phyloP scores from a whole-genome alignment of 2,113 vertebrate species.

The Cisticola juncidis region DNA sequence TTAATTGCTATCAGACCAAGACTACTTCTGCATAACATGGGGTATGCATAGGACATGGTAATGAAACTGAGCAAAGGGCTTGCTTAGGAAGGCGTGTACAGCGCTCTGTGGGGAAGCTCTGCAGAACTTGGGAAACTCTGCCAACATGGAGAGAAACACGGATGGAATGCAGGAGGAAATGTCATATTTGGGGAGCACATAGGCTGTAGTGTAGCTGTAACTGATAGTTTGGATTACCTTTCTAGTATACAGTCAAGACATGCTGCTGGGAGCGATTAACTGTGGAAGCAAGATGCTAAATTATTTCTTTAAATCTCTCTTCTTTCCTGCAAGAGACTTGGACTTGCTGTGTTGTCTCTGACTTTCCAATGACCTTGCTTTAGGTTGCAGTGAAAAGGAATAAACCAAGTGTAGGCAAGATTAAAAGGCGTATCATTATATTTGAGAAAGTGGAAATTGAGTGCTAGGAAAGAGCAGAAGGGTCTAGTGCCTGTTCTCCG shows the following conservation, averaged over 20 bases:
- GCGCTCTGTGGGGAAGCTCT: neutral
- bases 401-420: neutral
- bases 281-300: neutral
- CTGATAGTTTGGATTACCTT: slow-evolving; percentile 14
- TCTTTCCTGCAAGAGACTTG: neutral
- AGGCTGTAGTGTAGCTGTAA: neutral
- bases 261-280: neutral
- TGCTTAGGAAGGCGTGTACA: neutral
- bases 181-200: neutral
- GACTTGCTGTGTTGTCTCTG: neutral
- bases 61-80: neutral
- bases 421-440: neutral
- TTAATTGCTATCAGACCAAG: slow-evolving; percentile 30
- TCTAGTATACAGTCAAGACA: neutral
- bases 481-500: neutral
- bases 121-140: neutral
- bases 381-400: slow-evolving; percentile 15
- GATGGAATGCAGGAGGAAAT: neutral
- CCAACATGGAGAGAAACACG: neutral
- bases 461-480: neutral
- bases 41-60: neutral
- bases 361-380: slow-evolving; percentile 52
- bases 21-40: neutral
- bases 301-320: neutral
- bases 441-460: slow-evolving; percentile 32